These are phyloP conservation scores for Serinus canaria DNA, from an alignment of 2,113 vertebrate species.

Conservation along the genomic window DNA sequence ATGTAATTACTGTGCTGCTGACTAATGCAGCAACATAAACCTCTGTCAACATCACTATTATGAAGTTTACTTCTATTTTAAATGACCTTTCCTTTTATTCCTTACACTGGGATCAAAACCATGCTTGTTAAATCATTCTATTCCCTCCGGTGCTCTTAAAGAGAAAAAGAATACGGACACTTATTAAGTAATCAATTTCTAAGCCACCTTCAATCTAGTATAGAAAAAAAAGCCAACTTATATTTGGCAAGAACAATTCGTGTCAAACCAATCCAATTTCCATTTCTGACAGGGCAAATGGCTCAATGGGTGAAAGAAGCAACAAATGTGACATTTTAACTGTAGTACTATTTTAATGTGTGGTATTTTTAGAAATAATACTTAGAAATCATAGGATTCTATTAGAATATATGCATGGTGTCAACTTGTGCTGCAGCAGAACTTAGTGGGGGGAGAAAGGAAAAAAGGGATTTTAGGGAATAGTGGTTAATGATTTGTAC, in stretches of 20 bases:
- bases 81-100: neutral
- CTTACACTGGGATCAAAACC: neutral
- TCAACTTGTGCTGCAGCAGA: neutral
- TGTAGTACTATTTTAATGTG: neutral
- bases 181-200: neutral
- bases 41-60: neutral
- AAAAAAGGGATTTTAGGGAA: neutral
- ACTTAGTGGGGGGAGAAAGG: neutral
- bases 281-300: neutral
- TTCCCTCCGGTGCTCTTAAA: neutral
- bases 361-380: neutral
- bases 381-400: neutral
- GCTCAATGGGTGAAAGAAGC: neutral
- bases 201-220: neutral
- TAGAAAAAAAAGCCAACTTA: neutral
- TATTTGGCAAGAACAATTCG: conserved; percentile 27
- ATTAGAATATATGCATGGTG: neutral
- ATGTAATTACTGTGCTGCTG: conserved; percentile 28
- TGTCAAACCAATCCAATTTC: neutral
- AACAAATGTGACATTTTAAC: neutral
- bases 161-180: neutral
- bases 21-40: neutral
- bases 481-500: neutral
- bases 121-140: neutral
- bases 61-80: neutral